Conservation (phyloP, 1,140 invertebrate genomes). For the Papilio machaon region DNA sequence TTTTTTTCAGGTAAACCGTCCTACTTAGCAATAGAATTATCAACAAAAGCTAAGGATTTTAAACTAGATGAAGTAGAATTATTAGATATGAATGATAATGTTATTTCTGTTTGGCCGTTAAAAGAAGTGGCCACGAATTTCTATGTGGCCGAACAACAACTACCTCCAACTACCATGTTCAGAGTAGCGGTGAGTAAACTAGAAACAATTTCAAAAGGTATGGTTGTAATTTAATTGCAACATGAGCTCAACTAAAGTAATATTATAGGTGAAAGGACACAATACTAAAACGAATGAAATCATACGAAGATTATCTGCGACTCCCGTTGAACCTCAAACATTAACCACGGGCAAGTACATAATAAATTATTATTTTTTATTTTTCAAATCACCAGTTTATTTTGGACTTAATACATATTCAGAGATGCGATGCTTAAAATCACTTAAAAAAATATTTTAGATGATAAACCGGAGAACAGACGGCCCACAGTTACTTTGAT, state of each 20-base stretch:
- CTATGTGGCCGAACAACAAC: slow-evolving; percentile 48
- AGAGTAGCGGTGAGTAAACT: slow-evolving; percentile 55
- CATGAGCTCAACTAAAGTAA: neutral
- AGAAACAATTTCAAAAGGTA: neutral
- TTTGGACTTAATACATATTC: neutral
- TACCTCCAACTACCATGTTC: slow-evolving; percentile 49
- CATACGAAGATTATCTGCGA: slow-evolving; percentile 48
- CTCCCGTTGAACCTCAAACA: slow-evolving; percentile 51
- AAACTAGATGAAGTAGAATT: slow-evolving; percentile 48
- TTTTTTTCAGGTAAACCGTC: slow-evolving; percentile 43
- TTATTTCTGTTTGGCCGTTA: slow-evolving; percentile 43
- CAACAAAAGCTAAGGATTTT: slow-evolving; percentile 43
- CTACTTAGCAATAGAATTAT: slow-evolving; percentile 50
- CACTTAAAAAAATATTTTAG: slow-evolving; percentile 8
- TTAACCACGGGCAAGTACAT: slow-evolving; percentile 41
- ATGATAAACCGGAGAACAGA: slow-evolving; percentile 24
- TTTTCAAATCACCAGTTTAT: neutral
- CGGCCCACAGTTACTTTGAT: slow-evolving; percentile 43
- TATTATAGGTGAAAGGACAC: slow-evolving; percentile 51
- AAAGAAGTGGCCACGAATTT: slow-evolving; percentile 48
- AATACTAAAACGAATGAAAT: slow-evolving; percentile 40
- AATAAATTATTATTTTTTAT: neutral
- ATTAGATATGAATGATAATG: slow-evolving; percentile 48
- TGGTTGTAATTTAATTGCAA: neutral
- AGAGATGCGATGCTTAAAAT: neutral